Percentiles rank a stretch among this genome's conserved stretches.
These are phyloP conservation scores for Tretioscincus oriximinensis DNA, from an alignment of 2,113 vertebrate species.

Conservation along the genomic window DNA sequence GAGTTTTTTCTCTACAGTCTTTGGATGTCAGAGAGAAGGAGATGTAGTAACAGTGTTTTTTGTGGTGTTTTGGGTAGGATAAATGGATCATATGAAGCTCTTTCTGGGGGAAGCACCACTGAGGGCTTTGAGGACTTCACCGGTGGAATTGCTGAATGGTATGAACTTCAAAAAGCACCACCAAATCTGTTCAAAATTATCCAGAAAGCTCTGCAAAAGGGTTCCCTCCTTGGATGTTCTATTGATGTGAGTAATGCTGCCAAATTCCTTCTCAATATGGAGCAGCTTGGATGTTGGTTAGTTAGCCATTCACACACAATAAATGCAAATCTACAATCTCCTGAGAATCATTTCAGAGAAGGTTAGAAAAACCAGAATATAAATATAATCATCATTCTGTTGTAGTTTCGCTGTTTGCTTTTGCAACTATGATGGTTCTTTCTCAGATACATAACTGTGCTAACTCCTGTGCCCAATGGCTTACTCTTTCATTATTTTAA, in stretches of 20 bases:
- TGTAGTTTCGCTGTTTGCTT: not conserved
- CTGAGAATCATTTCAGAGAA: not conserved
- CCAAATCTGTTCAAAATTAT: slow-evolving; percentile 87
- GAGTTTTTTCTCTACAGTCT: no score
- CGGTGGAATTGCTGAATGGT: slow-evolving; percentile 90
- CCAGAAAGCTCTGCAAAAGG: slow-evolving; percentile 85
- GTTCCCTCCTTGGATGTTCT: slow-evolving; percentile 91
- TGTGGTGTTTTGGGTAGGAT: slow-evolving; percentile 61
- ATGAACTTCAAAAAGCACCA: slow-evolving; percentile 81
- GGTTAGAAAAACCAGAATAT: not conserved
- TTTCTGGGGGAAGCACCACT: slow-evolving; percentile 90
- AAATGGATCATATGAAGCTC: slow-evolving; percentile 88
- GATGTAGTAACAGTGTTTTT: not conserved
- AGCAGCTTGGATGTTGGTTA: not conserved
- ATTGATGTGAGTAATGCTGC: slow-evolving; percentile 81
- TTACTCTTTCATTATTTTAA: no score
- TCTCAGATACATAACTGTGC: no score
- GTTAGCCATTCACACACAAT: no score
- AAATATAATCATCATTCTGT: not conserved
- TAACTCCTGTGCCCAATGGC: no score
- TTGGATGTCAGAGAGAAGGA: no score
- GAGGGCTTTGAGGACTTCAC: slow-evolving; percentile 97
- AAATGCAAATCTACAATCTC: not conserved
- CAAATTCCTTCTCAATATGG: accelerated
- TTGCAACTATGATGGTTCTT: no score